A percentile compares a stretch with the other conserved stretches of the same genome.
Conservation (phyloP, 1,140 invertebrate genomes). For the Spodoptera litura region DNA sequence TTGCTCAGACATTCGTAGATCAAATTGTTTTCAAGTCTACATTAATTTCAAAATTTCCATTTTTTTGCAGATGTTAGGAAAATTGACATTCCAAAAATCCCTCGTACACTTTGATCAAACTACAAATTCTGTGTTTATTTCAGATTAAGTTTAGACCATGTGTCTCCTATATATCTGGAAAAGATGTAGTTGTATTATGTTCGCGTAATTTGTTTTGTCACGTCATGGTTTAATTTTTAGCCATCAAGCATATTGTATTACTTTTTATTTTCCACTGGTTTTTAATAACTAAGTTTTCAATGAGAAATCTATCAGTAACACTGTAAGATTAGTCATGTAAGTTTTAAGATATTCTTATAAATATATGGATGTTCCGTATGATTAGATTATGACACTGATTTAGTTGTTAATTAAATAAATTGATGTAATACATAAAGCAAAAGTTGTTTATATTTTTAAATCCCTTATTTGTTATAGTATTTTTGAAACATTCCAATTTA, state of each 20-base stretch:
- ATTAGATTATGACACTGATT: slow-evolving; percentile 62
- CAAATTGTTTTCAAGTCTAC: too few relatives aligned
- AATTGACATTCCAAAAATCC: slow-evolving; percentile 39
- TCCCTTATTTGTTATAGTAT: not conserved
- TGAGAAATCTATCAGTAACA: slow-evolving; percentile 32
- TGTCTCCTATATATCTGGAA: not conserved
- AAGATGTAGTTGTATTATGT: not conserved
- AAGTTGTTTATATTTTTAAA: slow-evolving; percentile 10
- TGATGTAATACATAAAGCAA: slow-evolving; percentile 57
- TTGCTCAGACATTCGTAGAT: too few relatives aligned
- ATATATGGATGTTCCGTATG: slow-evolving; percentile 67
- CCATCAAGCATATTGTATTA: slow-evolving; percentile 30
- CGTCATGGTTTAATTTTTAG: slow-evolving; percentile 3
- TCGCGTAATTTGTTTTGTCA: not conserved
- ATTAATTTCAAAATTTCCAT: not conserved
- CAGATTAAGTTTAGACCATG: slow-evolving; percentile 11
- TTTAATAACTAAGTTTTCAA: slow-evolving; percentile 25
- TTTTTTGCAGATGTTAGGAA: slow-evolving; percentile 8
- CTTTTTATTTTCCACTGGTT: slow-evolving; percentile 15
- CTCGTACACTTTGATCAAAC: not conserved
- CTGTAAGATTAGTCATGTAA: slow-evolving; percentile 51
- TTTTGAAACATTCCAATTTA: too few relatives aligned
- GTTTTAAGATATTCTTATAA: slow-evolving; percentile 56
- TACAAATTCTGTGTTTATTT: not conserved
- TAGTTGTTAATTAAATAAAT: slow-evolving; percentile 69